phyloP scores from a whole-genome alignment of 2,113 vertebrate species.

The Brevimyrus niger region DNA sequence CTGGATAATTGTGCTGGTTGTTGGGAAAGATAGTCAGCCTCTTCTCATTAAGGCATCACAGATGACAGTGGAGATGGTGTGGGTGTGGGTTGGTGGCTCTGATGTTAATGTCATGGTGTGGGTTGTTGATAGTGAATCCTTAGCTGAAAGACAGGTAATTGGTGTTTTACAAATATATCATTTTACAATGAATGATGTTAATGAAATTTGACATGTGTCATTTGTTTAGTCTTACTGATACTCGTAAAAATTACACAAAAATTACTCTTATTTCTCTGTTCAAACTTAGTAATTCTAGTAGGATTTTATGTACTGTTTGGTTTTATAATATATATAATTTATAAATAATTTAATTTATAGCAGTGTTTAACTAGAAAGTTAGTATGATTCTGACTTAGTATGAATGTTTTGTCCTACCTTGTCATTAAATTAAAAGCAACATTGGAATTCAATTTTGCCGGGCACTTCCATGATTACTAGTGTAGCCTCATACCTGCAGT shows the following conservation, averaged over 20 bases:
- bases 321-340: conserved; percentile 1
- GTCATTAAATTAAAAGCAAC: neutral
- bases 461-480: neutral
- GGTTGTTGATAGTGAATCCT: neutral
- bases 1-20: neutral
- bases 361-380: neutral
- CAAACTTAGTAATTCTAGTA: neutral
- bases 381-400: neutral
- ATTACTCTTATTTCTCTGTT: neutral
- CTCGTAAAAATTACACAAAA: neutral
- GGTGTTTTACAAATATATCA: neutral
- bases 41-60: neutral
- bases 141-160: neutral
- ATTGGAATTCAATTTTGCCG: neutral
- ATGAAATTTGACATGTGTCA: neutral
- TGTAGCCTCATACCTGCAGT: neutral
- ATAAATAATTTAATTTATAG: neutral
- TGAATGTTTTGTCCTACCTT: neutral
- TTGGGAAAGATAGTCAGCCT: neutral
- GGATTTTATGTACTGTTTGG: neutral
- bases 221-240: neutral
- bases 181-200: neutral
- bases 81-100: neutral
- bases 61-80: neutral
- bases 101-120: neutral